Evolutionary conservation across 2,888 invertebrate genomes (phyloP).

Genomic region (Ochlodes sylvanus): DNA sequence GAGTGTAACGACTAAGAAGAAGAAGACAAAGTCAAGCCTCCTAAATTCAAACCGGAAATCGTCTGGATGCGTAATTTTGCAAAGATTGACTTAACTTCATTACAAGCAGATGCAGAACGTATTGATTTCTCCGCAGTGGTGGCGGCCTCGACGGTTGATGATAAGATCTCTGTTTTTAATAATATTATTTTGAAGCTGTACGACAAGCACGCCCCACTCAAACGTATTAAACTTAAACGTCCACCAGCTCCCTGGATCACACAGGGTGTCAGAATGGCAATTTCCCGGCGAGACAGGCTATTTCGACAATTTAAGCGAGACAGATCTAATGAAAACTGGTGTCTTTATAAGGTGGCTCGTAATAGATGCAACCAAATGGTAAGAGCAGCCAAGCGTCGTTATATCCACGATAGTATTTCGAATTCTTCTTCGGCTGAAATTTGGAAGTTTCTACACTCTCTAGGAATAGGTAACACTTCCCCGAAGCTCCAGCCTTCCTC

Average conservation of each 20-base stretch:
- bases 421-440: conserved; percentile 26
- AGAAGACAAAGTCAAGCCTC: neutral
- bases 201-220: conserved; percentile 17
- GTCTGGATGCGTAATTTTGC: neutral
- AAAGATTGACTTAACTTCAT: neutral
- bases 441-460: conserved; percentile 30
- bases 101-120: neutral
- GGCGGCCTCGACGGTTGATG: neutral
- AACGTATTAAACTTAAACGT: conserved; percentile 18
- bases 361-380: conserved; percentile 30
- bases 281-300: neutral
- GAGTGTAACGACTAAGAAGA: no score
- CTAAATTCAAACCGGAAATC: neutral
- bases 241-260: conserved; percentile 21
- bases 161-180: neutral
- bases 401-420: conserved; percentile 21
- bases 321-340: conserved; percentile 15
- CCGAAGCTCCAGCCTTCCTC: neutral
- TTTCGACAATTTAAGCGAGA: conserved; percentile 16
- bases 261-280: conserved; percentile 4
- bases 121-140: neutral
- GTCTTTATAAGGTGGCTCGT: conserved; percentile 1
- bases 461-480: conserved; percentile 24
- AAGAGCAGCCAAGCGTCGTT: conserved; percentile 26
- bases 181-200: conserved; percentile 1